phyloP scores from a whole-genome alignment of 2,797 vertebrate species.

The Eulemur mongoz region DNA sequence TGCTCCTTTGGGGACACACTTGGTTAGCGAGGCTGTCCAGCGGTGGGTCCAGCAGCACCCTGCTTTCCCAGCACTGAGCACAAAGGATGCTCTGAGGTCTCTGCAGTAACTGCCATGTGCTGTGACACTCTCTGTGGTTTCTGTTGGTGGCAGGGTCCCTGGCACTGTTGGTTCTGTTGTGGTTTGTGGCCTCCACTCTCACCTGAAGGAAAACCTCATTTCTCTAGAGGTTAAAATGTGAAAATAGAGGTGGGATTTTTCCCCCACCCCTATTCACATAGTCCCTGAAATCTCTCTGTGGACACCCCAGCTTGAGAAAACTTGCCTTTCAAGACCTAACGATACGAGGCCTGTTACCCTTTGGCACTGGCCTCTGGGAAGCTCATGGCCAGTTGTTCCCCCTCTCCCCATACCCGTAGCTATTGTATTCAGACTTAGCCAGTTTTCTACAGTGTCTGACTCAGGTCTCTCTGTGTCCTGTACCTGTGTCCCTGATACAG shows the following conservation, averaged over 20 bases:
- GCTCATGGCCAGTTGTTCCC: accelerated
- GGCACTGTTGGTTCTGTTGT: accelerated
- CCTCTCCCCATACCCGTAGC: too few relatives aligned
- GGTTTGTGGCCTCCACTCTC: neutral
- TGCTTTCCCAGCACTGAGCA: neutral
- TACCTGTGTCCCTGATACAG: accelerated
- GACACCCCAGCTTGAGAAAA: too few relatives aligned
- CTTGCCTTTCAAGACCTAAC: neutral
- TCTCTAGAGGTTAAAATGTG: neutral
- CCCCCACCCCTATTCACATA: neutral
- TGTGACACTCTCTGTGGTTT: neutral
- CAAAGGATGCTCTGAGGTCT: accelerated
- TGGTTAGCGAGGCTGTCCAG: accelerated
- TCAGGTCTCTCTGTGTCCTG: neutral
- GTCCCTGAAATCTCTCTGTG: neutral
- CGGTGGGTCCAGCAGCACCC: neutral
- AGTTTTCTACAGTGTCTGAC: neutral
- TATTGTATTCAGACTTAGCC: neutral
- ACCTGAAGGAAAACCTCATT: neutral
- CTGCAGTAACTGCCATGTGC: accelerated
- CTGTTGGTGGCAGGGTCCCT: neutral
- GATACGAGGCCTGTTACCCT: neutral
- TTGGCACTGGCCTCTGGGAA: neutral
- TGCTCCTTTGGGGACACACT: neutral
- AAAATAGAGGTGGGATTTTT: neutral